Evolutionary conservation across 2,113 vertebrate genomes (phyloP).

Genomic region (Brienomyrus brachyistius): DNA sequence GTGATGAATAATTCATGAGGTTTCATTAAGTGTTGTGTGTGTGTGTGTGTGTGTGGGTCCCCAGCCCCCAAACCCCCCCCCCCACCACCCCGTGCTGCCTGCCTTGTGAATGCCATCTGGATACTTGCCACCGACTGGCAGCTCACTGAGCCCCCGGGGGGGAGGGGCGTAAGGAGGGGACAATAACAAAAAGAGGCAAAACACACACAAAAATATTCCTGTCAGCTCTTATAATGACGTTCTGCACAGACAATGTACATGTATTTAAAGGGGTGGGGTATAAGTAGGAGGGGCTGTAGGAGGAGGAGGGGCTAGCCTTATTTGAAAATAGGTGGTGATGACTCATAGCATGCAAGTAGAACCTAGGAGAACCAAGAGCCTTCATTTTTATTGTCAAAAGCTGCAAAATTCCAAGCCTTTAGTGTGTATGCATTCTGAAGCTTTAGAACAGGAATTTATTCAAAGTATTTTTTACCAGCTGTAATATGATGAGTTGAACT

Average conservation of each 20-base stretch:
- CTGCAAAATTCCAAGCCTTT: neutral
- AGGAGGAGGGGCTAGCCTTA: neutral
- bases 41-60: constrained; percentile 14
- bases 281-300: neutral
- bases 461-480: neutral
- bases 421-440: neutral
- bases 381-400: neutral
- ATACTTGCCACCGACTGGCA: constrained; percentile 68
- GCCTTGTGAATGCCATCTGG: constrained; percentile 75
- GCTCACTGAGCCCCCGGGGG: constrained; percentile 53
- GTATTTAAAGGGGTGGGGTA: neutral
- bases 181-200: neutral
- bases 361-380: neutral
- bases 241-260: neutral
- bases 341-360: neutral
- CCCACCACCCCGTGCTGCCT: constrained; percentile 49
- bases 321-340: neutral
- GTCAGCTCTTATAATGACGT: constrained; percentile 5
- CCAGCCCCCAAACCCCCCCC: constrained; percentile 28
- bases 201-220: constrained; percentile 14
- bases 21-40: constrained; percentile 28
- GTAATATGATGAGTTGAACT: neutral
- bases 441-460: neutral
- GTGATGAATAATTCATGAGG: constrained; percentile 26
- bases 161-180: constrained; percentile 38